Evolutionary conservation across 53 echinoderm and acorn worm species (phyloP), one percentile per base, ranked within the genome.

Genomic region (Paracentrotus lividus): DNA sequence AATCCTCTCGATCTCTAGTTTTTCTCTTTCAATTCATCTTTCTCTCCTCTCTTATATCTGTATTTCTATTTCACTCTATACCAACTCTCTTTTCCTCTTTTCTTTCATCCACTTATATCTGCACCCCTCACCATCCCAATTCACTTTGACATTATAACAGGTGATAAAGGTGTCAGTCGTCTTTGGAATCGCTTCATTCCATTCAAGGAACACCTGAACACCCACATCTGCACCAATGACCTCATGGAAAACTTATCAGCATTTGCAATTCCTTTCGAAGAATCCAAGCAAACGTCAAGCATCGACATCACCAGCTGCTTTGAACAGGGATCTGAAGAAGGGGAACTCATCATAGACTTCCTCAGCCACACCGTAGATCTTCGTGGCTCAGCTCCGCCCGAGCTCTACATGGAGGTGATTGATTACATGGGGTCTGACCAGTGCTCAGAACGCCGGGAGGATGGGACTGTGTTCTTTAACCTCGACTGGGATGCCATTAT

Each of bases 401-500:
- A 93, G 51, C 93, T 93, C 26, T 43, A 78, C 34, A 36, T 42
- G 81, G 93, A 95, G 67, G 90, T 88, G 42, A 34, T 94, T 26
- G 94, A 94, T 53, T 94, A 92, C 44, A 40, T 94, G 16, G 94
- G 85, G 58, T 92, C 92, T 54, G 42, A 66, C 31, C 33, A 68
- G 9, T 94, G 92, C 92, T 94, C 94, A 7, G 94, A 94, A 29
- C 72, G 58, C 54, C 85, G 55, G 42, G 61, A 43, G 27, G 94
- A 58, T 29, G 88, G 86, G 52, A 54, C 85, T 33, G 77, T 95
- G 0, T 3, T 93, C 34, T 78, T 95, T 65, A 93, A 78, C 84
- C 77, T 33, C 61, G 81, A 93, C 64, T 93, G 93, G 95, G 93
- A 93, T 59, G 90, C 95, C 26, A 53, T 95, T 13, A 88, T 94